These are phyloP conservation scores for Leucophora obtusa DNA, from an alignment of 2,888 invertebrate genomes.

Conservation along the genomic window DNA sequence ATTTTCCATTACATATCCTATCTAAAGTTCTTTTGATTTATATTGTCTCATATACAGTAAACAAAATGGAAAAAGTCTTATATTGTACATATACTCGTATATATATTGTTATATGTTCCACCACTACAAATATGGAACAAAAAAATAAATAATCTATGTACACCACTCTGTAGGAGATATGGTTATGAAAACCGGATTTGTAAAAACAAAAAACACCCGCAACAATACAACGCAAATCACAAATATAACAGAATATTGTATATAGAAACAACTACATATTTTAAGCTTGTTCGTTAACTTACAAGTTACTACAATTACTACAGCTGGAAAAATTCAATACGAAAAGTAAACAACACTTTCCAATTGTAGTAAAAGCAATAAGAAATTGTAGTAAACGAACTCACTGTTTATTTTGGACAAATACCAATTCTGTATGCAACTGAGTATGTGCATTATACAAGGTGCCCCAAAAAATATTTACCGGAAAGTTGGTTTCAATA, in stretches of 20 bases:
- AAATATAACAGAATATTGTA: not conserved
- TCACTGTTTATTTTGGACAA: slow-evolving; percentile 17
- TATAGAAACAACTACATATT: too few species aligned
- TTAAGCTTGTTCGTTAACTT: too few species aligned
- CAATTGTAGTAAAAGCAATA: too few species aligned
- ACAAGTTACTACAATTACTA: too few species aligned
- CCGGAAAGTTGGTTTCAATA: too few species aligned
- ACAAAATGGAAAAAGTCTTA: slow-evolving; percentile 23
- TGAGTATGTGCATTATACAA: not conserved
- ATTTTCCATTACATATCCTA: slow-evolving; percentile 34
- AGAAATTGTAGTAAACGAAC: too few species aligned
- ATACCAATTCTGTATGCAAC: not conserved
- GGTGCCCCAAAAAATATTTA: too few species aligned
- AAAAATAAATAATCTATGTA: not conserved
- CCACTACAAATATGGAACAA: not conserved
- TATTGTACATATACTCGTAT: not conserved
- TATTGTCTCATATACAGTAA: slow-evolving; percentile 35
- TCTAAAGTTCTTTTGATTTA: slow-evolving; percentile 30
- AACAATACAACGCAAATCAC: not conserved
- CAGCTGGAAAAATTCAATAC: too few species aligned
- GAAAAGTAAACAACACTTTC: too few species aligned
- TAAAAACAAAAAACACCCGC: slow-evolving; percentile 25
- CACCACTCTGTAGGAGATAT: slow-evolving; percentile 34
- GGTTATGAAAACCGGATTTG: slow-evolving; percentile 43
- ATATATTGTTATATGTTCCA: not conserved